These are phyloP conservation scores for Xanthia togata DNA, from an alignment of 2,888 invertebrate genomes.

Conservation along the genomic window DNA sequence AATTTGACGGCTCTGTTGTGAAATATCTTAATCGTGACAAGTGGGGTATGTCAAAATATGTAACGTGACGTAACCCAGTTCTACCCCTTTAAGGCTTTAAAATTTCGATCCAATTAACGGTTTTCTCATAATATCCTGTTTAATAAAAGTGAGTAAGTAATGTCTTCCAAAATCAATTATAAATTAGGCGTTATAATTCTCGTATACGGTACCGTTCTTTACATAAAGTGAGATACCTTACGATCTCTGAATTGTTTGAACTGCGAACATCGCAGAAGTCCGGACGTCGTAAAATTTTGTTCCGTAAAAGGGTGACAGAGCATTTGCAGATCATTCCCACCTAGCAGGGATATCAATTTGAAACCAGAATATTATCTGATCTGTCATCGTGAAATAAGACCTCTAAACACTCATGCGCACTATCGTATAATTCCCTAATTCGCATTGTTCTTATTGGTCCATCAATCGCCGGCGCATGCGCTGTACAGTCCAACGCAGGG, in stretches of 20 bases:
- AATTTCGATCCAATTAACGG: slow-evolving; percentile 60
- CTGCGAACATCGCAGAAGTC: slow-evolving; percentile 36
- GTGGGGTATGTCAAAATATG: slow-evolving; percentile 64
- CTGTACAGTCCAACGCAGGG: slow-evolving; percentile 76
- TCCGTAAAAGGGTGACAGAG: slow-evolving; percentile 56
- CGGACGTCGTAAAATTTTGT: slow-evolving; percentile 55
- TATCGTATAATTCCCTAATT: slow-evolving; percentile 74
- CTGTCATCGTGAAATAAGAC: slow-evolving; percentile 66
- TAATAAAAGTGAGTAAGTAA: slow-evolving; percentile 43
- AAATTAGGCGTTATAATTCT: slow-evolving; percentile 42
- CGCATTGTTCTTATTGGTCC: slow-evolving; percentile 86
- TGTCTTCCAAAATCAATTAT: slow-evolving; percentile 47
- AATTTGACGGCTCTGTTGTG: slow-evolving; percentile 69
- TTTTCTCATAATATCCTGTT: slow-evolving; percentile 57
- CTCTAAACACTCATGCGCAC: slow-evolving; percentile 63
- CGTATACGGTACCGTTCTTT: slow-evolving; percentile 6
- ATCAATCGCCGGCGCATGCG: slow-evolving; percentile 84
- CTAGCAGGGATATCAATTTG: slow-evolving; percentile 64
- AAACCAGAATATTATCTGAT: slow-evolving; percentile 63
- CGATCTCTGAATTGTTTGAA: slow-evolving; percentile 41
- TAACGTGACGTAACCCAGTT: slow-evolving; percentile 55
- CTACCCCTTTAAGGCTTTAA: slow-evolving; percentile 57
- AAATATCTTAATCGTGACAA: slow-evolving; percentile 72
- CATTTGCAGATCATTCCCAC: slow-evolving; percentile 63
- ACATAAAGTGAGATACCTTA: slow-evolving; percentile 43